These are phyloP conservation scores for Anseranas semipalmata DNA, from an alignment of 2,113 vertebrate species.

Conservation along the genomic window DNA sequence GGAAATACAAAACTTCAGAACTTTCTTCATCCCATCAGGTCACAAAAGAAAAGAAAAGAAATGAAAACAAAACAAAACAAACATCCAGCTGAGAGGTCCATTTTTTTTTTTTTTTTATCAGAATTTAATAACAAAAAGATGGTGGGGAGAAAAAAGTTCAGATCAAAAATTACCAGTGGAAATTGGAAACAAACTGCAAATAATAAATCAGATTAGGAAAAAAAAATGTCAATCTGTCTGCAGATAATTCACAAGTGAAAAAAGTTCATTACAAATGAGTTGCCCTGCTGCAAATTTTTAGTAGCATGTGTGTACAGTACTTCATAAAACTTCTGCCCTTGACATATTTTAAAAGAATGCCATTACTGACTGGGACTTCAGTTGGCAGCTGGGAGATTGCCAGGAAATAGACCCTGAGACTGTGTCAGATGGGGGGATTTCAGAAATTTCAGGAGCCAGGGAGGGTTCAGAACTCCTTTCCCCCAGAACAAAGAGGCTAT, in stretches of 20 bases:
- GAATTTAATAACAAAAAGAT: neutral
- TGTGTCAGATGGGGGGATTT: neutral
- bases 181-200: constrained; percentile 16
- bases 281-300: constrained; percentile 48
- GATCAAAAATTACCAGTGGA: constrained; percentile 11
- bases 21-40: neutral
- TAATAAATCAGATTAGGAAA: constrained; percentile 17
- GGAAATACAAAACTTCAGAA: neutral
- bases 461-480: neutral
- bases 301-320: constrained; percentile 14
- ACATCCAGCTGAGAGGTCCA: neutral
- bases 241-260: constrained; percentile 52
- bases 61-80: neutral
- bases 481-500: neutral
- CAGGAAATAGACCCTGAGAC: neutral
- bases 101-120: neutral
- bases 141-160: fast-evolving
- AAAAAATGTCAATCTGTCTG: neutral
- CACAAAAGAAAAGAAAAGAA: neutral
- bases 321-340: constrained; percentile 42
- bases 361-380: constrained; percentile 28
- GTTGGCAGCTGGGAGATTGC: constrained; percentile 2
- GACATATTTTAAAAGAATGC: constrained; percentile 15
- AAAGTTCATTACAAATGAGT: constrained; percentile 43
- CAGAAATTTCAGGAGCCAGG: neutral